Conservation (phyloP, 2,113 vertebrate genomes). For the Thunnus maccoyii region DNA sequence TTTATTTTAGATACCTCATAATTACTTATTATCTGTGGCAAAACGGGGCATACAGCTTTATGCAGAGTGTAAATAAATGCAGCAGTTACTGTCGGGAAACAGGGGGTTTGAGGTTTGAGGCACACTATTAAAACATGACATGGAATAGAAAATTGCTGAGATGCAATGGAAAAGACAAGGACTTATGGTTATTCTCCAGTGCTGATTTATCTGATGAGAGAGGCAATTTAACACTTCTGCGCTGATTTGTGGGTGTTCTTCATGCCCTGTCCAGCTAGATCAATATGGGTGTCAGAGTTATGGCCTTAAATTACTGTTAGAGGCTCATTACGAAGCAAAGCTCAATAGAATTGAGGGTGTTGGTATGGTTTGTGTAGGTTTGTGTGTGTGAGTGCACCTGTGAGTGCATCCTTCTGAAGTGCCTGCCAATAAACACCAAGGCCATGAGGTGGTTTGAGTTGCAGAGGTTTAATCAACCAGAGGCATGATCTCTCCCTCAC, state of each 20-base stretch:
- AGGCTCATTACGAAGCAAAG: constrained; percentile 73
- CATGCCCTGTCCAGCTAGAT: constrained; percentile 75
- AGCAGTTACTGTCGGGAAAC: constrained; percentile 15
- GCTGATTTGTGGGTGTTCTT: constrained; percentile 80
- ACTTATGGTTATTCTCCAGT: constrained; percentile 11
- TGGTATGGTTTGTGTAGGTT: constrained; percentile 21
- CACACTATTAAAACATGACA: constrained; percentile 39
- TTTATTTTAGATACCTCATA: not conserved
- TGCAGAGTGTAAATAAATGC: constrained; percentile 17
- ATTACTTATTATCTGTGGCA: not conserved
- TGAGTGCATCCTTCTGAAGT: constrained; percentile 61
- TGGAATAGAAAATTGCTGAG: constrained; percentile 31
- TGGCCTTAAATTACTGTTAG: constrained; percentile 79
- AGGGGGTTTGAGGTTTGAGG: constrained; percentile 7
- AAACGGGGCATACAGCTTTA: not conserved
- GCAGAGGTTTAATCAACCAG: constrained; percentile 70
- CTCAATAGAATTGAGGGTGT: constrained; percentile 56
- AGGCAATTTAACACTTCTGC: constrained; percentile 71
- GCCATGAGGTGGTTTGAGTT: constrained; percentile 63
- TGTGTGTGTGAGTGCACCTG: constrained; percentile 37
- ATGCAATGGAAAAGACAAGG: constrained; percentile 9
- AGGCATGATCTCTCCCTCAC: constrained; percentile 38
- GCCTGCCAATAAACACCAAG: constrained; percentile 75
- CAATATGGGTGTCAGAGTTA: constrained; percentile 73
- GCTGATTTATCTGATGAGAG: constrained; percentile 71